phyloP scores from a whole-genome alignment of 2,888 invertebrate genomes.

The Drosophila meridionalis region DNA sequence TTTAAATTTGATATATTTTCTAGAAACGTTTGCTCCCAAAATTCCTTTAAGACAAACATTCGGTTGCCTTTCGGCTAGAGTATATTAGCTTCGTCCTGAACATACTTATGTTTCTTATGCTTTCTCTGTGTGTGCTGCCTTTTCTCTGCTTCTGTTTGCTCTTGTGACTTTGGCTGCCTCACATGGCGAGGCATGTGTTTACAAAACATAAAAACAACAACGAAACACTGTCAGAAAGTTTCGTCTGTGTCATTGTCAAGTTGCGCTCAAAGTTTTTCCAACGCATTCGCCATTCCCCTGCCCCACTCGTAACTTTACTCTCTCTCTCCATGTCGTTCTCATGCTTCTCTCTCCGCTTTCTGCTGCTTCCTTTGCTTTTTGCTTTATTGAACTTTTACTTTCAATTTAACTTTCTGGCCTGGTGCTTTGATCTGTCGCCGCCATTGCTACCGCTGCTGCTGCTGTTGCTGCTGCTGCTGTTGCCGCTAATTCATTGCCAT shows the following conservation, averaged over 20 bases:
- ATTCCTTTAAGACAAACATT: too few relatives aligned
- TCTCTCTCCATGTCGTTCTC: background rate
- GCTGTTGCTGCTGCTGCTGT: constrained; percentile 29
- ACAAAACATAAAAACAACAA: constrained; percentile 68
- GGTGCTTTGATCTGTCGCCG: constrained; percentile 53
- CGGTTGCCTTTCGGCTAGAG: constrained; percentile 7
- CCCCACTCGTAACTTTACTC: background rate
- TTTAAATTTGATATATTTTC: background rate
- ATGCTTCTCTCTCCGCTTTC: background rate
- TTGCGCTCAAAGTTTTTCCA: constrained; percentile 66
- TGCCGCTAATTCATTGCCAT: constrained; percentile 65
- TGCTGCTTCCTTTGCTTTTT: constrained; percentile 41
- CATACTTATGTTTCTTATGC: constrained; percentile 24
- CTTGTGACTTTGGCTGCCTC: constrained; percentile 55
- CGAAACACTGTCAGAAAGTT: constrained; percentile 69
- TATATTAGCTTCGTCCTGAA: constrained; percentile 31
- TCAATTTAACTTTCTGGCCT: constrained; percentile 76
- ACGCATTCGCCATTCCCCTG: background rate
- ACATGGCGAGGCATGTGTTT: constrained; percentile 67
- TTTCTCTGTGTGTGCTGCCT: constrained; percentile 11
- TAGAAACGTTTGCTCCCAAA: background rate
- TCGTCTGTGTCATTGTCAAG: constrained; percentile 75
- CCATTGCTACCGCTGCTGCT: constrained; percentile 28
- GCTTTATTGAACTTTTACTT: constrained; percentile 80
- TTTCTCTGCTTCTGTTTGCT: constrained; percentile 20